Percentiles rank a stretch among this genome's conserved stretches.
These are phyloP conservation scores for Anseranas semipalmata DNA, from an alignment of 2,113 vertebrate genomes.

Conservation along the genomic window DNA sequence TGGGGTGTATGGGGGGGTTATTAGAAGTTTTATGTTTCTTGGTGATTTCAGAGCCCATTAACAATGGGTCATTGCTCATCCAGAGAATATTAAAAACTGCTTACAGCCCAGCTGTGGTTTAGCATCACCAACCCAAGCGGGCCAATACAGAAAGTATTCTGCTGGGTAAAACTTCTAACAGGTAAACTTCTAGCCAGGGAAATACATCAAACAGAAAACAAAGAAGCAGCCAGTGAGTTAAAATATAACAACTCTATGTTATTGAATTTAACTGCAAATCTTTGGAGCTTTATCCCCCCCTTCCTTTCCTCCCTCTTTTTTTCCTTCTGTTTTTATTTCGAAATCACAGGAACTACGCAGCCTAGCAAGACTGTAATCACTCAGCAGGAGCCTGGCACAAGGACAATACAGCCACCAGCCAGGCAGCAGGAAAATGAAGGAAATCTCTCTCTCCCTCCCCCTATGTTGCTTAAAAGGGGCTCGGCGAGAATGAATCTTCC, in stretches of 20 bases:
- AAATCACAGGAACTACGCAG: constrained; percentile 72
- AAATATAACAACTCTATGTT: neutral
- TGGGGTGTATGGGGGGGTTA: accelerated
- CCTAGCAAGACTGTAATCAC: constrained; percentile 69
- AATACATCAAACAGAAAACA: neutral
- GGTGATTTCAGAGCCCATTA: neutral
- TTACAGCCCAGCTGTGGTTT: neutral
- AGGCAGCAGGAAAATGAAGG: constrained; percentile 54
- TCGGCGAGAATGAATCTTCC: constrained; percentile 60
- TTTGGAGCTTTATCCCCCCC: neutral
- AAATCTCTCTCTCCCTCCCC: constrained; percentile 37
- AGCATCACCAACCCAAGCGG: neutral
- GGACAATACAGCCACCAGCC: constrained; percentile 54
- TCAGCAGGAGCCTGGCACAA: constrained; percentile 55
- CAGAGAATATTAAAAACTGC: neutral
- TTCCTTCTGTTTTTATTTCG: constrained; percentile 60
- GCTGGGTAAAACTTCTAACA: neutral
- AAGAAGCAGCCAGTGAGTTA: neutral
- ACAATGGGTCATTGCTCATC: neutral
- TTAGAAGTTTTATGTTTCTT: neutral
- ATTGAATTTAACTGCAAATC: constrained; percentile 37
- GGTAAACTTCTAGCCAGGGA: neutral
- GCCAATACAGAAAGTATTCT: neutral
- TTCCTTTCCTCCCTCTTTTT: constrained; percentile 6
- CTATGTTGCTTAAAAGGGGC: constrained; percentile 57